These are phyloP conservation scores for Apoda limacodes DNA, from an alignment of 2,888 invertebrate species.

Conservation along the genomic window DNA sequence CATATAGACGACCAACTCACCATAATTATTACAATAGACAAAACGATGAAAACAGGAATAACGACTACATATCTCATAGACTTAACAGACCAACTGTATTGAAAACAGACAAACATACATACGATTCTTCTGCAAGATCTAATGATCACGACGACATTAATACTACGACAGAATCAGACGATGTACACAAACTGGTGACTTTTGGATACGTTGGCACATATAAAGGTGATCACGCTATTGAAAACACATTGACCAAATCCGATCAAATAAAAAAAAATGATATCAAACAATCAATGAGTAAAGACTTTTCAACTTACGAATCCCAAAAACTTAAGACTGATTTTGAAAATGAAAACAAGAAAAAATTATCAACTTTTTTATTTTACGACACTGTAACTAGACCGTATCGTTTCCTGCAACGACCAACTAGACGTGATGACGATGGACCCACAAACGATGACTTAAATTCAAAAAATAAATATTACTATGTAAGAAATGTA, in stretches of 20 bases:
- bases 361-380: slow-evolving; percentile 55
- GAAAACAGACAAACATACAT: slow-evolving; percentile 29
- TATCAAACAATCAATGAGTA: slow-evolving; percentile 31
- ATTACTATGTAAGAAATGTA: slow-evolving; percentile 55
- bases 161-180: slow-evolving; percentile 19
- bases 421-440: slow-evolving; percentile 54
- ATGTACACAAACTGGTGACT: slow-evolving; percentile 51
- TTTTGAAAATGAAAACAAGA: slow-evolving; percentile 15
- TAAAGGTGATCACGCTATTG: slow-evolving; percentile 33
- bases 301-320: slow-evolving; percentile 46
- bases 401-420: slow-evolving; percentile 39
- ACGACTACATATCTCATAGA: slow-evolving; percentile 33
- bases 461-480: slow-evolving; percentile 36
- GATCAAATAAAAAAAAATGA: slow-evolving; percentile 20
- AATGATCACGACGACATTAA: slow-evolving; percentile 30
- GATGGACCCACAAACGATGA: slow-evolving; percentile 28
- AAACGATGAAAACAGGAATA: slow-evolving; percentile 27
- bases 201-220: slow-evolving; percentile 63
- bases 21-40: slow-evolving; percentile 48
- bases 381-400: slow-evolving; percentile 52
- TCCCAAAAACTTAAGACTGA: slow-evolving; percentile 22
- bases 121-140: slow-evolving; percentile 49
- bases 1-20: slow-evolving; percentile 42
- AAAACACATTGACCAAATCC: slow-evolving; percentile 20
- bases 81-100: slow-evolving; percentile 34